phyloP scores from a whole-genome alignment of 2,888 invertebrate genomes.

The Pardosa pseudoannulata region DNA sequence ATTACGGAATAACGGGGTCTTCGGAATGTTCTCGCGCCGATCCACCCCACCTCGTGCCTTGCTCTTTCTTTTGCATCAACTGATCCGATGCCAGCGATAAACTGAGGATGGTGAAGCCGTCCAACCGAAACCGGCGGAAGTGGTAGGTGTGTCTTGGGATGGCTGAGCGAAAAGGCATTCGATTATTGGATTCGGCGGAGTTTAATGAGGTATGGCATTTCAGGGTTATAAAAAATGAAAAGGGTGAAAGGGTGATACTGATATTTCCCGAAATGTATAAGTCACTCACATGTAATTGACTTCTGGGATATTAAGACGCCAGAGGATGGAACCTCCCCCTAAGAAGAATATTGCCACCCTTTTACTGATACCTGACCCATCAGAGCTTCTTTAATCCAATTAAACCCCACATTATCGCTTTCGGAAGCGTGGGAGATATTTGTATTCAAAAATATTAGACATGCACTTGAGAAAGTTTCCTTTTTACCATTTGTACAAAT shows the following conservation, averaged over 20 bases:
- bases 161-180: not conserved
- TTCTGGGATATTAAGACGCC: too few species aligned
- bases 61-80: constrained; percentile 16
- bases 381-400: too few species aligned
- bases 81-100: constrained; percentile 50
- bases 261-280: not conserved
- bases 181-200: not conserved
- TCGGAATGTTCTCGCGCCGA: constrained; percentile 3
- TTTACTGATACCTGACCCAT: too few species aligned
- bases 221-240: not conserved
- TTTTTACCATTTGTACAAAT: too few species aligned
- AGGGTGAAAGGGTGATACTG: not conserved
- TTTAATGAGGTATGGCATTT: constrained; percentile 7
- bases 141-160: not conserved
- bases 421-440: too few species aligned
- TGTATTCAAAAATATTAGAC: too few species aligned
- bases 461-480: too few species aligned
- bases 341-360: too few species aligned
- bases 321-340: too few species aligned
- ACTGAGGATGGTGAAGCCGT: not conserved
- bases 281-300: too few species aligned
- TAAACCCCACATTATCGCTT: too few species aligned
- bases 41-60: not conserved
- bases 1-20: constrained; percentile 9
- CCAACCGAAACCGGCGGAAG: constrained; percentile 8